Evolutionary conservation across 2,797 vertebrate species (phyloP).

Genomic region (Delichon dasypus): DNA sequence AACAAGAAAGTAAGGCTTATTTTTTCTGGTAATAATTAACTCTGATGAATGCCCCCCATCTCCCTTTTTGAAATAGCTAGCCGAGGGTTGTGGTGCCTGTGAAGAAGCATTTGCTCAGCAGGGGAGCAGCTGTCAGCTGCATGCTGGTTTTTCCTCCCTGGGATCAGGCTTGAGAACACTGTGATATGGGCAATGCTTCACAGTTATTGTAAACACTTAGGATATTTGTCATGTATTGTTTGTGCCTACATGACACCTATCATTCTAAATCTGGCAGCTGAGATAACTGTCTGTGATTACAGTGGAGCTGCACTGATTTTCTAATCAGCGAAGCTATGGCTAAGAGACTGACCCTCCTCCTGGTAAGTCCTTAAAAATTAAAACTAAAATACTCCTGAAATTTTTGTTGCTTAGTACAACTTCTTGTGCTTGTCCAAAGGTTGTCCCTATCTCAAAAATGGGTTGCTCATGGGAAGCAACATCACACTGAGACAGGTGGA

Average conservation of each 20-base stretch:
- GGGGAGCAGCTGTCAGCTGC: constrained; percentile 60
- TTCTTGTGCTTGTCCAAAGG: neutral
- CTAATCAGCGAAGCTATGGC: neutral
- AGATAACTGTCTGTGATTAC: neutral
- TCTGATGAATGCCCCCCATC: neutral
- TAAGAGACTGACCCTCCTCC: neutral
- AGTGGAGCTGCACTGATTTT: neutral
- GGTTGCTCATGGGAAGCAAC: neutral
- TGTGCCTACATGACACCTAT: neutral
- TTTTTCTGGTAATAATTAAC: constrained; percentile 24
- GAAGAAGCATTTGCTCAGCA: constrained; percentile 22
- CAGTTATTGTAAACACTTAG: neutral
- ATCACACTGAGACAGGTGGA: neutral
- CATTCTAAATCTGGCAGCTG: neutral
- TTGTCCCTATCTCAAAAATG: neutral
- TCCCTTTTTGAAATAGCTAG: constrained; percentile 9
- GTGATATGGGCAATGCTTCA: neutral
- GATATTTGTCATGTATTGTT: neutral
- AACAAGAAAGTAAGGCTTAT: constrained; percentile 14
- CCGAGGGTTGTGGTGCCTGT: neutral
- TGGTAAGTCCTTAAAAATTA: neutral
- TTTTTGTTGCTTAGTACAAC: neutral
- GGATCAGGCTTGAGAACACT: neutral
- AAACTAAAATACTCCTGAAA: neutral
- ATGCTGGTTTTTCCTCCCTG: neutral